Evolutionary conservation across 2,113 vertebrate genomes (phyloP).

Genomic region (Anolis carolinensis): DNA sequence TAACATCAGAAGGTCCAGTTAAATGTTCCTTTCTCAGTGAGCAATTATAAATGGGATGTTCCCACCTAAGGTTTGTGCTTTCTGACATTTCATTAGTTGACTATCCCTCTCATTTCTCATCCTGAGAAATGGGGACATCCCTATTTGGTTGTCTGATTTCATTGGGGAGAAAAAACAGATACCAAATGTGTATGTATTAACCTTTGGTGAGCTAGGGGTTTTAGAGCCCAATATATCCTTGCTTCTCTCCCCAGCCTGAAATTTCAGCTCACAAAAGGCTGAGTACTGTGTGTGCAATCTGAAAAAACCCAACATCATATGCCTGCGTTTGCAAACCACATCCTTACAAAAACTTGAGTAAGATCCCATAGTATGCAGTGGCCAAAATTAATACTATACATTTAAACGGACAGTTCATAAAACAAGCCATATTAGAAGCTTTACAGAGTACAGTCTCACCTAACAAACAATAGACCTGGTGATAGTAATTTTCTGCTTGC

Average conservation of each 20-base stretch:
- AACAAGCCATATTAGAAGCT: slow-evolving; percentile 18
- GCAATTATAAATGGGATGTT: not conserved
- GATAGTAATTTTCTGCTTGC: slow-evolving; percentile 53
- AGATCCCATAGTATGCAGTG: not conserved
- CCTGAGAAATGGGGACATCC: not conserved
- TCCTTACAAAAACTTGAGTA: not conserved
- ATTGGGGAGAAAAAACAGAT: not conserved
- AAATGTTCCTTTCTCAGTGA: not conserved
- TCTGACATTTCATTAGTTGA: not conserved
- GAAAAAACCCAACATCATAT: not conserved
- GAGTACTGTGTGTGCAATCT: not conserved
- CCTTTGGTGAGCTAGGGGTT: not conserved
- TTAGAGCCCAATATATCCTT: not conserved
- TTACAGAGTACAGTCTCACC: slow-evolving; percentile 6
- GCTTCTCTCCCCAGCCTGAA: not conserved
- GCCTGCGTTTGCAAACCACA: not conserved
- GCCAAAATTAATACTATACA: slow-evolving; percentile 38
- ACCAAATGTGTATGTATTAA: not conserved
- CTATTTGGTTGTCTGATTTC: not conserved
- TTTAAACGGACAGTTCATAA: not conserved
- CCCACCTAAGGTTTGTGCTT: not conserved
- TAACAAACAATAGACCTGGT: slow-evolving; percentile 28
- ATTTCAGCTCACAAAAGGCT: not conserved
- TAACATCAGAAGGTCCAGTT: not conserved
- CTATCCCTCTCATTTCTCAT: not conserved